A percentile compares a stretch with the other conserved stretches of the same genome.
Conservation (phyloP, 2,888 invertebrate species). For the Sinopyrophorus schimmeli region DNA sequence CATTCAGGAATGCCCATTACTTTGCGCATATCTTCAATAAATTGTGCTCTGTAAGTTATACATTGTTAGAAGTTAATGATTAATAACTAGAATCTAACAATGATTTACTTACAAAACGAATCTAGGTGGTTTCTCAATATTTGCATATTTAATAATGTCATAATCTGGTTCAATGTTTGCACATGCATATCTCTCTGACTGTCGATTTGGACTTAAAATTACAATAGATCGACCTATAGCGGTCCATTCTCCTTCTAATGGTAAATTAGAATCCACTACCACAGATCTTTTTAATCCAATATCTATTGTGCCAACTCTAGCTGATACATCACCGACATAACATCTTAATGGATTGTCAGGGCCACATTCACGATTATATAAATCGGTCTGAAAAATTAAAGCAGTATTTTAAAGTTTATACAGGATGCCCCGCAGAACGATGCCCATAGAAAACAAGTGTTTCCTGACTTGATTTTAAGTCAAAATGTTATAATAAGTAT, state of each 20-base stretch:
- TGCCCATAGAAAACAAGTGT: too few relatives aligned
- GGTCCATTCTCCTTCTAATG: constrained; percentile 74
- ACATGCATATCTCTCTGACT: constrained; percentile 77
- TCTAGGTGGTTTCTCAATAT: constrained; percentile 82
- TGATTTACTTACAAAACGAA: constrained; percentile 86
- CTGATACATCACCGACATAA: constrained; percentile 87
- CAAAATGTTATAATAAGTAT: too few relatives aligned
- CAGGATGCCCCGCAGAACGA: background rate
- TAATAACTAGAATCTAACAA: background rate
- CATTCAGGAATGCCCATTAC: constrained; percentile 88
- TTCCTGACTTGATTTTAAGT: too few relatives aligned
- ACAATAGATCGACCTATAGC: constrained; percentile 86
- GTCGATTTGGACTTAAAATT: constrained; percentile 75
- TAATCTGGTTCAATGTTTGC: constrained; percentile 90
- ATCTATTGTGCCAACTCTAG: constrained; percentile 80
- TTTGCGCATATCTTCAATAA: constrained; percentile 77
- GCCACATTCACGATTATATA: constrained; percentile 86
- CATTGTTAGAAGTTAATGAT: constrained; percentile 23
- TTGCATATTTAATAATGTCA: constrained; percentile 87
- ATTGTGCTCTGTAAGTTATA: constrained; percentile 76
- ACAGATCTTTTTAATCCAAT: constrained; percentile 77
- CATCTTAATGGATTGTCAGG: constrained; percentile 86
- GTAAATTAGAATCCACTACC: constrained; percentile 85
- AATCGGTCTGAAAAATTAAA: constrained; percentile 69
- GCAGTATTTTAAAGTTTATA: constrained; percentile 8